A percentile compares a stretch with the other conserved stretches of the same genome.
These are phyloP conservation scores for Atethmia centrago DNA, from an alignment of 2,888 invertebrate species.

Conservation along the genomic window DNA sequence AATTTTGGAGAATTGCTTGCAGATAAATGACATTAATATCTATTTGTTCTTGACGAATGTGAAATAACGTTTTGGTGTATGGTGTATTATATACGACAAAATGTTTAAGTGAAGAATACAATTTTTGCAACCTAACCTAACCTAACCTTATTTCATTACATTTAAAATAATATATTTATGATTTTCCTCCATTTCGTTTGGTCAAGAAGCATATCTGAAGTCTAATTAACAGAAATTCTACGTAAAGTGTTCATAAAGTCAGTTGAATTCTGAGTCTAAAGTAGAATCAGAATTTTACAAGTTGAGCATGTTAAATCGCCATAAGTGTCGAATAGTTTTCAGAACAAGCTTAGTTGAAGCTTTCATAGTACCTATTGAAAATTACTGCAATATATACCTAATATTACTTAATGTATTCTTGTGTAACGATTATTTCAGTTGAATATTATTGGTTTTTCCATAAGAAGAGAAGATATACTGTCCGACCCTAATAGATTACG, in stretches of 20 bases:
- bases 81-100: too few relatives aligned
- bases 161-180: too few relatives aligned
- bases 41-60: too few relatives aligned
- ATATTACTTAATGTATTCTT: neutral
- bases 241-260: conserved; percentile 12
- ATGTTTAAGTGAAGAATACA: too few relatives aligned
- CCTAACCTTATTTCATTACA: too few relatives aligned
- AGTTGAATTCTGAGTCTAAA: neutral
- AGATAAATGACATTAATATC: too few relatives aligned
- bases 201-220: neutral
- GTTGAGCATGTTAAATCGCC: neutral
- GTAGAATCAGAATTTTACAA: conserved; percentile 17
- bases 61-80: too few relatives aligned
- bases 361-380: conserved; percentile 5
- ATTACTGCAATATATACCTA: neutral
- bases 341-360: conserved; percentile 18
- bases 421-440: neutral
- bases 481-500: too few relatives aligned
- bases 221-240: neutral
- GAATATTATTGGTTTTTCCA: neutral
- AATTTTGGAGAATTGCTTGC: conserved; percentile 13
- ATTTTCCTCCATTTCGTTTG: neutral
- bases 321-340: conserved; percentile 8
- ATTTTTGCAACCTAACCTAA: too few relatives aligned
- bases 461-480: neutral